These are phyloP conservation scores for Tuberolachnus salignus DNA, from an alignment of 2,888 invertebrate species.

Conservation along the genomic window DNA sequence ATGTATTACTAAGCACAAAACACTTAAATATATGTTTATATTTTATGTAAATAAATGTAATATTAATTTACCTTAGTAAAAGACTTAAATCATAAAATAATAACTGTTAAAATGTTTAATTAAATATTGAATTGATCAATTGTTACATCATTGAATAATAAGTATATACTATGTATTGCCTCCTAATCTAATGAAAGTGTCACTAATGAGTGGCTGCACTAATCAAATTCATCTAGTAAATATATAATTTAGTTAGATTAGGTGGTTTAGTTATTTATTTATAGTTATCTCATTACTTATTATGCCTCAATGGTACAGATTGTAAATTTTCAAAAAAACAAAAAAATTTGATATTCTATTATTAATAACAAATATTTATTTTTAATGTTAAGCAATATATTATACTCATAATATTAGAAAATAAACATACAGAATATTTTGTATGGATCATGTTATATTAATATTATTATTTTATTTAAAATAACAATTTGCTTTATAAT, in stretches of 20 bases:
- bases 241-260: too few relatives aligned
- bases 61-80: neutral
- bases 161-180: too few relatives aligned
- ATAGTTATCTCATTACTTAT: too few relatives aligned
- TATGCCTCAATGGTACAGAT: too few relatives aligned
- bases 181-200: too few relatives aligned
- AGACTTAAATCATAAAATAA: neutral
- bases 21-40: too few relatives aligned
- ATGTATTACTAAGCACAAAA: neutral
- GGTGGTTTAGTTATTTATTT: too few relatives aligned
- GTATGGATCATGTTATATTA: neutral
- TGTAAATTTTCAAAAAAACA: too few relatives aligned
- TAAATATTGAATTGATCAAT: neutral
- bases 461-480: too few relatives aligned
- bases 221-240: too few relatives aligned
- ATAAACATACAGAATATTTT: neutral
- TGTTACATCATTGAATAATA: neutral
- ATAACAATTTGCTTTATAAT: neutral
- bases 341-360: conserved; percentile 5
- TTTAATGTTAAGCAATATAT: conserved; percentile 14
- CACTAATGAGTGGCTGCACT: too few relatives aligned
- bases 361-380: too few relatives aligned
- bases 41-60: neutral
- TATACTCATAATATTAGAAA: neutral
- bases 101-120: neutral